These are phyloP conservation scores for Merluccius polli DNA, from an alignment of 2,797 vertebrate species.

Conservation along the genomic window DNA sequence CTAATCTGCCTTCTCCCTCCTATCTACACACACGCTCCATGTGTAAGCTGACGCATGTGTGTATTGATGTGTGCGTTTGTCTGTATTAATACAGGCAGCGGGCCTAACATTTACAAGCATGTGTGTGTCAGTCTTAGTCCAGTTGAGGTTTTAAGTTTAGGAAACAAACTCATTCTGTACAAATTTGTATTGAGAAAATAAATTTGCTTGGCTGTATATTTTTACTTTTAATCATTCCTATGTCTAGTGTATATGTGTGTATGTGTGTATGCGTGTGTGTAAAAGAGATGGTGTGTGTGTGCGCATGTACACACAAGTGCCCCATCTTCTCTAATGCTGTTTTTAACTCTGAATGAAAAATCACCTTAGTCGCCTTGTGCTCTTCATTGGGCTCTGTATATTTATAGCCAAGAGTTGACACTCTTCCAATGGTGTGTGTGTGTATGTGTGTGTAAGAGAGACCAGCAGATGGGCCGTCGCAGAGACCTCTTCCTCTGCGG, in stretches of 20 bases:
- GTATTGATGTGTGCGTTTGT: slow-evolving; percentile 20
- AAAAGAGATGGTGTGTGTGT: not conserved
- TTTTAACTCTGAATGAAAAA: slow-evolving; percentile 81
- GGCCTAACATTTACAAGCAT: not conserved
- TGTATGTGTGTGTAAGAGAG: slow-evolving; percentile 64
- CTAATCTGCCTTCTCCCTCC: slow-evolving; percentile 53
- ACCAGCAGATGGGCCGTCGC: slow-evolving; percentile 98
- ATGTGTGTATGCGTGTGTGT: too few species aligned
- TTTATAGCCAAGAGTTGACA: slow-evolving; percentile 92
- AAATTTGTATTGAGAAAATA: not conserved
- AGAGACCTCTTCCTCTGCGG: slow-evolving; percentile 87
- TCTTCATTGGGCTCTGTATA: slow-evolving; percentile 80
- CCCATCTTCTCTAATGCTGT: slow-evolving; percentile 52
- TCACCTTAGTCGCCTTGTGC: slow-evolving; percentile 86
- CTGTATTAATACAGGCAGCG: slow-evolving; percentile 22
- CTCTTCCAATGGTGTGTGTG: slow-evolving; percentile 76
- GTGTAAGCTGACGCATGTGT: slow-evolving; percentile 1
- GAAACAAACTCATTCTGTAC: not conserved
- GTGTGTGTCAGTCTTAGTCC: slow-evolving; percentile 38
- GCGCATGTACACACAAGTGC: not conserved
- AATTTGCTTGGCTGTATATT: not conserved
- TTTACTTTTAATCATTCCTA: slow-evolving; percentile 53
- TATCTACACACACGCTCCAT: slow-evolving; percentile 30
- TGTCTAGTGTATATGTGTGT: too few species aligned
- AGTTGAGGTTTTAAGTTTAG: not conserved